Evolutionary conservation across 2,888 invertebrate genomes (phyloP), one percentile per base, ranked within the genome.

Genomic region (Pomacea canaliculata): DNA sequence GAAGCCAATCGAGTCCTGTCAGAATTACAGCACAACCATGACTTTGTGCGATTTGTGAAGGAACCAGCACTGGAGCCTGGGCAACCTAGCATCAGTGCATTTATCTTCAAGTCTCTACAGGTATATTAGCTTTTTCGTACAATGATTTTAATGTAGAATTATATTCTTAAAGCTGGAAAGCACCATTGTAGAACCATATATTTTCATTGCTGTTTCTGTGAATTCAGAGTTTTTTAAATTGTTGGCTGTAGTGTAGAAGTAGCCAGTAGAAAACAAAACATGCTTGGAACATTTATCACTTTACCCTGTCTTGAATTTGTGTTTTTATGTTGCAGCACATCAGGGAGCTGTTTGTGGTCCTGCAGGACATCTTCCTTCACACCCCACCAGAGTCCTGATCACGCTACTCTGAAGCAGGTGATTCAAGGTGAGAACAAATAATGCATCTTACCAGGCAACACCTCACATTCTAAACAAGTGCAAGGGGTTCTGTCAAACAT

Each of bases 11-110:
- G 81, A 9, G 75, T 86, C 16, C 73, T 88, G 49, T 79, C 82
- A 13, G 86, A 87, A 18, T 81, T 88, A 16, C 79, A 83, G 60
- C 82, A 80, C 72, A 82, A 82, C 71, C 76, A 82, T 68, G 88
- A 89, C 70, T 89, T 89, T 77, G 81, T 84, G 72, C 84, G 83
- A 76, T 89, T 89, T 79, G 76, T 88, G 49, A 83, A 83, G 77
- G 85, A 86, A 12, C 83, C 86, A 4, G 78, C 82, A 9, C 73
- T 81, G 16, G 80, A 82, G 48, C 80, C 78, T 0, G 82, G 82
- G 13, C 86, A 86, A 60, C 85, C 86, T 48, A 84, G 84, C 56
- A 85, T 88, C 76, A 86, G 85, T 73, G 80, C 85, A 18, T 88
- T 88, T 74, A 83, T 87, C 76, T 84, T 84, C 76, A 82, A 85